phyloP scores from a whole-genome alignment of 2,113 vertebrate genomes.

The Nettapus auritus region DNA sequence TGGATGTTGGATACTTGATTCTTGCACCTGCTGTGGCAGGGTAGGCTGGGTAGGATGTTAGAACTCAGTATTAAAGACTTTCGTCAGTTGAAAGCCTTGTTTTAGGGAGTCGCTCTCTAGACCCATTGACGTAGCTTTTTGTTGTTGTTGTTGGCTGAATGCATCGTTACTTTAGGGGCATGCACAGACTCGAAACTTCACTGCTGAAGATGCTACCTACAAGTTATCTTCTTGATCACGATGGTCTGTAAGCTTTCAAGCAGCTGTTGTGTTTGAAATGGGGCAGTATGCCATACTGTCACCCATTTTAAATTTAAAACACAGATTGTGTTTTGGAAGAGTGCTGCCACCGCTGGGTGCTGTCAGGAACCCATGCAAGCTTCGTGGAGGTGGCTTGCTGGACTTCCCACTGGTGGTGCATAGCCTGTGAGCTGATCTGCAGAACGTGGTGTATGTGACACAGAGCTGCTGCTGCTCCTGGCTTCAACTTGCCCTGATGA shows the following conservation, averaged over 20 bases:
- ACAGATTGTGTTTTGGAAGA: neutral
- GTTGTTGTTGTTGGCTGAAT: neutral
- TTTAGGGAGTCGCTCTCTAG: neutral
- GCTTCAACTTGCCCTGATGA: neutral
- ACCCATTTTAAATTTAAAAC: neutral
- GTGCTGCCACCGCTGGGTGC: neutral
- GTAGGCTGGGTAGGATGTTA: neutral
- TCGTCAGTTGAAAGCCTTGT: neutral
- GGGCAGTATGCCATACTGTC: neutral
- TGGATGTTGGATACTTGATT: neutral
- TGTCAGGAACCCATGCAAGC: neutral
- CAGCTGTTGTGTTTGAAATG: neutral
- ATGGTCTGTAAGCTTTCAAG: neutral
- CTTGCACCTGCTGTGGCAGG: neutral
- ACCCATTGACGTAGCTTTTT: neutral
- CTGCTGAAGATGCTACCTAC: neutral
- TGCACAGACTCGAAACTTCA: neutral
- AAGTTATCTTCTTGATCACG: neutral
- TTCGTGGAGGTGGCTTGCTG: neutral
- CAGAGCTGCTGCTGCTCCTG: neutral
- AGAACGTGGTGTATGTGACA: neutral
- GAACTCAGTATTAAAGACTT: neutral
- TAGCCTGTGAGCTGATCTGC: neutral
- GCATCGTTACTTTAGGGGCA: neutral
- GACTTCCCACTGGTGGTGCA: accelerated